Conservation (phyloP, 2,797 vertebrate genomes). For the Pseudopleuronectes americanus region DNA sequence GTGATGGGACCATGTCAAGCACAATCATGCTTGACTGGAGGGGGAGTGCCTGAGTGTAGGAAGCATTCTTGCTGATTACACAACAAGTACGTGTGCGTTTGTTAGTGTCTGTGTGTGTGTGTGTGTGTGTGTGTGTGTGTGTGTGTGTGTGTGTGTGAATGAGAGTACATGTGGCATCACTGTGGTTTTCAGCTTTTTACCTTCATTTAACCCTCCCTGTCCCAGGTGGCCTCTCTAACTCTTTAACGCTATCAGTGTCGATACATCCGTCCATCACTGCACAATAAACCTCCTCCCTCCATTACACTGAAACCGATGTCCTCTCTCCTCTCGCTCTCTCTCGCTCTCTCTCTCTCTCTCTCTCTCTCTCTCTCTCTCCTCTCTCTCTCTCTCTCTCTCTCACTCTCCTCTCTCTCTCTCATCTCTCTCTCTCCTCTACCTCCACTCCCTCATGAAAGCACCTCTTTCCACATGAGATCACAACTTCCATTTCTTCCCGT, state of each 20-base stretch:
- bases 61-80: constrained; percentile 73
- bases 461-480: background rate
- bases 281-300: constrained; percentile 11
- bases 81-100: constrained; percentile 25
- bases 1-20: constrained; percentile 81
- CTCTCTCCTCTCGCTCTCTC: too few relatives aligned
- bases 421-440: background rate
- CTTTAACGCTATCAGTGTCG: constrained; percentile 13
- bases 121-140: too few relatives aligned
- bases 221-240: constrained; percentile 38
- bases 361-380: background rate
- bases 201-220: constrained; percentile 48
- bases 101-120: constrained; percentile 16
- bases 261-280: constrained; percentile 31
- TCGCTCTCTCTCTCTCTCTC: background rate
- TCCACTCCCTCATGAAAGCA: background rate
- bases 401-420: background rate
- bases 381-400: background rate
- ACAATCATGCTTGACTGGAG: constrained; percentile 76
- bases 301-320: constrained; percentile 25
- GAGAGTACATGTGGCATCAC: background rate
- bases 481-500: constrained; percentile 3
- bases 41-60: constrained; percentile 60
- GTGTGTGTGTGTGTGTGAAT: too few relatives aligned
- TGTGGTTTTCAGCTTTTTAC: constrained; percentile 37